Evolutionary conservation across 2,888 invertebrate genomes (phyloP), one percentile per base, ranked within the genome.

Genomic region (Agapetus fuscipes): DNA sequence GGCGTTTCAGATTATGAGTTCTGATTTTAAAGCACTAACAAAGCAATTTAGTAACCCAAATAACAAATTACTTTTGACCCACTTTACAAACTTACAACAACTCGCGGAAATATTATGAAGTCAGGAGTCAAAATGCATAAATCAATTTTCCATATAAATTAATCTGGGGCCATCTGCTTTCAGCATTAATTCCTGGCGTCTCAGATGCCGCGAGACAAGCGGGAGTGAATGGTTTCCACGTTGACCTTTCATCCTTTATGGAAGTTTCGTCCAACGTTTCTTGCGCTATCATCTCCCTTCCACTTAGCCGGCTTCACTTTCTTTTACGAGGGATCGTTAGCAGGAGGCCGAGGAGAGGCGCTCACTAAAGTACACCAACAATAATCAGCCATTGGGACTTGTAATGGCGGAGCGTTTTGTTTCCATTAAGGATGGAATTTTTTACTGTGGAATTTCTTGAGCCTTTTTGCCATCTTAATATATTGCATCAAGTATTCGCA

Each of bases 141-240:
- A 20, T 6, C 9, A n/a, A 9, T 20, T 20, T 20, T 20, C 20
- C 4, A 20, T 20, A 6, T 20, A 20, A 20, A 20, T 9, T 20
- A 9, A 6, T 20, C 17, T 13, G 17, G 32, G 14, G 32, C 24
- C 32, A 32, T 32, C 24, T 32, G 32, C 13, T 20, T 32, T 14
- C 32, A 32, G 13, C 17, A 20, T 32, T 32, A 32, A 32, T 32
- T 32, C 32, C 17, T 17, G 16, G 30, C n/a, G n/a, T 6, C 20
- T 20, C 9, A 20, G 20, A 20, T 4, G 5, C 9, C 9, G 4
- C 20, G 20, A 20, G 5, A 20, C 9, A 20, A 20, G n/a, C n/a
- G n/a, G n/a, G n/a, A n/a, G n/a, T n/a, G 35, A 40, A 40, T 40
- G 35, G 40, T 40, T 36, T 40, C 36, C 40, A 36, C 36, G 36